These are phyloP conservation scores for Blera fallax DNA, from an alignment of 2,888 invertebrate genomes.

Conservation along the genomic window DNA sequence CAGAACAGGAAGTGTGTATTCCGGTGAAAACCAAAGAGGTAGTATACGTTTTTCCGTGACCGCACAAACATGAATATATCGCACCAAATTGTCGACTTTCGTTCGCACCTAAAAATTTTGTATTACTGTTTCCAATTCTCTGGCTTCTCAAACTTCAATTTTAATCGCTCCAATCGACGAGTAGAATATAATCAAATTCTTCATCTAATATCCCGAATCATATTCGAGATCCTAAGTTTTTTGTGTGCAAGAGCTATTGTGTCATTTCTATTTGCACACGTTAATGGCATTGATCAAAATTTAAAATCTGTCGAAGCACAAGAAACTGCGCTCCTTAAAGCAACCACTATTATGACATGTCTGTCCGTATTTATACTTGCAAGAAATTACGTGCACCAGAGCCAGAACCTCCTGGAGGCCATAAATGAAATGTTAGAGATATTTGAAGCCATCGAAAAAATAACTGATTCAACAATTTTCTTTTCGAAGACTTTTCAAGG, in stretches of 20 bases:
- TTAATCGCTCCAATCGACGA: background rate
- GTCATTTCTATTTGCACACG: no score
- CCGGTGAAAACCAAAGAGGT: no score
- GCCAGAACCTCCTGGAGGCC: background rate
- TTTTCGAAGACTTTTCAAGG: background rate
- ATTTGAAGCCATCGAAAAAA: background rate
- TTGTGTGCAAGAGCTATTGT: no score
- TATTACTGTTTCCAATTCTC: no score
- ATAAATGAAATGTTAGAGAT: constrained; percentile 11
- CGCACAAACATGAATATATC: background rate
- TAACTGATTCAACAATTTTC: background rate
- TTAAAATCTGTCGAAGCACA: no score
- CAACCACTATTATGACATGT: background rate
- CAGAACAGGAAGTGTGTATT: no score
- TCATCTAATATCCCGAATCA: background rate
- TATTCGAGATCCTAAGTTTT: background rate
- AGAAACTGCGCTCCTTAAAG: no score
- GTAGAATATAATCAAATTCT: background rate
- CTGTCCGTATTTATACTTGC: background rate
- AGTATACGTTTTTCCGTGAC: background rate
- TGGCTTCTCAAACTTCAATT: background rate
- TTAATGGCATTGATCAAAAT: no score
- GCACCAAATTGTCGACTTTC: background rate
- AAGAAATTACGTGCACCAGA: background rate
- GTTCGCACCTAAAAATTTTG: background rate